These are phyloP conservation scores for Carcharodon carcharias DNA, from an alignment of 2,797 vertebrate species.

Conservation along the genomic window DNA sequence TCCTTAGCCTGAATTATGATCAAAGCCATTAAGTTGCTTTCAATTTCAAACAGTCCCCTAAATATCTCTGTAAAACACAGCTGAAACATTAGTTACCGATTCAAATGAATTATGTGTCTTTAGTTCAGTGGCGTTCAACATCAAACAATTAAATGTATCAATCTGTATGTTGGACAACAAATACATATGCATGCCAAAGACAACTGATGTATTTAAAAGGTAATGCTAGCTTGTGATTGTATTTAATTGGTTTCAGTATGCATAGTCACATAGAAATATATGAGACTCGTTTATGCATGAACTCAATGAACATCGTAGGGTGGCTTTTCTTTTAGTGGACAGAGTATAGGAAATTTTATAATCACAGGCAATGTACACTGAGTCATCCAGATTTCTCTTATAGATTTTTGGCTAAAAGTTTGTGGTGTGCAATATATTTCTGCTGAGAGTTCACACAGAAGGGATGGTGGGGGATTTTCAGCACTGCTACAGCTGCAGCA, in stretches of 20 bases:
- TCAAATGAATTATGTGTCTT: neutral
- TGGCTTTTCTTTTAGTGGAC: neutral
- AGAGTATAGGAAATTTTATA: neutral
- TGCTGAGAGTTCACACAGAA: neutral
- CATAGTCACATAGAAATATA: neutral
- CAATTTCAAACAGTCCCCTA: neutral
- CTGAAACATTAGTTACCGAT: neutral
- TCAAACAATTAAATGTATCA: conserved; percentile 1
- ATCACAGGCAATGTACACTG: neutral
- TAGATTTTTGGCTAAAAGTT: neutral
- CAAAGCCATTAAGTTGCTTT: neutral
- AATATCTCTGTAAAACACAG: neutral
- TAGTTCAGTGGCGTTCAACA: neutral
- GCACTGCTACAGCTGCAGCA: neutral
- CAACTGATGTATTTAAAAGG: neutral
- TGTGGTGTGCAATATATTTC: neutral
- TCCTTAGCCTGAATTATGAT: neutral
- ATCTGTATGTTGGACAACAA: neutral
- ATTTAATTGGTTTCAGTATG: neutral
- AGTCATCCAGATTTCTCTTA: neutral
- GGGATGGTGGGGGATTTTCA: neutral
- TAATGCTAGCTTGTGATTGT: neutral
- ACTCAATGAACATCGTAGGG: too few relatives aligned
- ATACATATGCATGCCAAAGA: neutral
- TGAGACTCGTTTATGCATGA: neutral